Base-by-base conservation (phyloP, 1,140 invertebrate genomes). In the Oryctes rhinoceros region DNA sequence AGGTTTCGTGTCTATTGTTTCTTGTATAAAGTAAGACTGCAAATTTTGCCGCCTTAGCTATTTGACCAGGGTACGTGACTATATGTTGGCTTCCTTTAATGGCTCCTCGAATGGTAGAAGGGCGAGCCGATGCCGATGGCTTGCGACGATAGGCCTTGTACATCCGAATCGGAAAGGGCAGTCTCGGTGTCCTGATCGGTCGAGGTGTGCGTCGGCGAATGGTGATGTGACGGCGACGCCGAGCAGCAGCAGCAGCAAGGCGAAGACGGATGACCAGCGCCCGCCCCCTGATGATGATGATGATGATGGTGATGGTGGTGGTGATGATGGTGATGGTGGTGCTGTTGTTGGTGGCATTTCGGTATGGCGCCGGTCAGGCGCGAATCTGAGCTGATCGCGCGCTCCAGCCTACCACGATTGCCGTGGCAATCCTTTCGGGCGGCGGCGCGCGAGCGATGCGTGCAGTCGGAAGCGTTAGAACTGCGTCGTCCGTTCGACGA, bases 401-500 rank as follows among this genome's bases (percentile, higher is more conserved):
- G 78, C 81, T 87, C 86, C 59, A 87, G 80, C 20, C 81, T 80
- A 24, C 85, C 86, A 37, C 85, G 82, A 1, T 80, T 76, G 37
- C 80, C 78, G 24, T 84, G 80, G 78, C 83, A 83, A n/a, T 86
- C 84, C 76, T 85, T 79, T 76, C 83, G 81, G 78, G 84, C 80
- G 20, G 83, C 78, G 30, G 83, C 78, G 30, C 86, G 84, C 5
- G 85, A 81, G 37, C 85, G 80, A 35, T 85, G 85, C 30, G 86
- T 84, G 30, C 83, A 86, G 76, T 88, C 87, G 13, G 87, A 88
- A 7, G 87, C 85, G 74, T 88, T 87, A 0, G 87, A 88, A 79
- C 85, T 88, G 10, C 86, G 78, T 59, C 86, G 48, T 53, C 84
- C 81, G 37, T 80, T 67, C 35, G 76, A 80, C 10, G 75, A 67